phyloP scores from a whole-genome alignment of 1,140 invertebrate genomes.

The Leptinotarsa defecta region DNA sequence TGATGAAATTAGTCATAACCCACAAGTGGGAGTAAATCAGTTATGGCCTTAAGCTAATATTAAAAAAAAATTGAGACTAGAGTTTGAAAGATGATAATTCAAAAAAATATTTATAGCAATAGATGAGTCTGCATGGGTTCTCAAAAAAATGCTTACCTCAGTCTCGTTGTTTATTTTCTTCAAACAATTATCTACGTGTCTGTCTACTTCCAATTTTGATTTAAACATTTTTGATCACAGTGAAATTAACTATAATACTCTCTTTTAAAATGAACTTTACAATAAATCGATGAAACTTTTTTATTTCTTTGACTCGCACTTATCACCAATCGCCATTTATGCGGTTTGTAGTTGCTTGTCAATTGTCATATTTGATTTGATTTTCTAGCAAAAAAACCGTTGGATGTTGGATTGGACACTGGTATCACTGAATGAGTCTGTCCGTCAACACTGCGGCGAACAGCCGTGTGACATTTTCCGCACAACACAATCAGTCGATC shows the following conservation, averaged over 20 bases:
- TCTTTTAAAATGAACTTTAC: not conserved
- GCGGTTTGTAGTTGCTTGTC: not conserved
- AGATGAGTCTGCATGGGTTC: not conserved
- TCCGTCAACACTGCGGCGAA: too few species aligned
- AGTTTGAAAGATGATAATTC: too few species aligned
- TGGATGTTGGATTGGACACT: too few species aligned
- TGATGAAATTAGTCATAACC: too few species aligned
- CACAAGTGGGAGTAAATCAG: too few species aligned
- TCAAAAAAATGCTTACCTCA: slow-evolving; percentile 62
- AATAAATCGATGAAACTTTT: not conserved
- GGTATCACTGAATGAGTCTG: too few species aligned
- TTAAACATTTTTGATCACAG: slow-evolving; percentile 62
- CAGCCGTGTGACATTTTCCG: too few species aligned
- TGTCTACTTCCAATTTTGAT: slow-evolving; percentile 71
- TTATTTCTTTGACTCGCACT: not conserved
- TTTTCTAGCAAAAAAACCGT: too few species aligned
- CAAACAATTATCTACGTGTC: slow-evolving; percentile 68
- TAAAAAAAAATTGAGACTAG: too few species aligned
- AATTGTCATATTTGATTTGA: not conserved
- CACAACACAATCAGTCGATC: too few species aligned
- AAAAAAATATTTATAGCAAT: not conserved
- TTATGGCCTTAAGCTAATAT: too few species aligned
- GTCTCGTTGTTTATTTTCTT: slow-evolving; percentile 67
- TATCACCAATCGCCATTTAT: not conserved
- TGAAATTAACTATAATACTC: not conserved